phyloP scores from a whole-genome alignment of 2,888 invertebrate genomes.

The Lochmaea capreae region DNA sequence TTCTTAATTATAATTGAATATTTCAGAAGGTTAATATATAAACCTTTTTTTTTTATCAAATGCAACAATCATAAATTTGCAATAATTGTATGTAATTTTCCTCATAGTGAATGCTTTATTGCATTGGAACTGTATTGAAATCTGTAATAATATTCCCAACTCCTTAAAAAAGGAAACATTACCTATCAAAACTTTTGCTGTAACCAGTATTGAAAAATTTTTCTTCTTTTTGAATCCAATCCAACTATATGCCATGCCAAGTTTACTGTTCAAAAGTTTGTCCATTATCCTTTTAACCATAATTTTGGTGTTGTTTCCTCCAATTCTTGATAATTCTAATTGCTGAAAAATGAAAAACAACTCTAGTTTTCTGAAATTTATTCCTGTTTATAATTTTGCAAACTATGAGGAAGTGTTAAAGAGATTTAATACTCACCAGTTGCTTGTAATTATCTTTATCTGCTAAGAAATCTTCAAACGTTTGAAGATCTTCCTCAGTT shows the following conservation, averaged over 20 bases:
- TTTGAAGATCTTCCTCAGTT: slow-evolving; percentile 20
- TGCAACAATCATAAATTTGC: no score
- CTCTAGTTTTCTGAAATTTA: not conserved
- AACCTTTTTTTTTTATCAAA: no score
- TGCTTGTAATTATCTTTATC: slow-evolving; percentile 19
- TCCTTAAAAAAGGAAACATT: no score
- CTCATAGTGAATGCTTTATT: no score
- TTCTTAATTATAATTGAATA: no score
- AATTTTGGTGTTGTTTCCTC: slow-evolving; percentile 21
- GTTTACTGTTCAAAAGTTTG: slow-evolving; percentile 12
- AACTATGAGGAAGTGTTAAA: not conserved
- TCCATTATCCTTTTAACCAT: slow-evolving; percentile 27
- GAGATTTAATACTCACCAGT: slow-evolving; percentile 15
- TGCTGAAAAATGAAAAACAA: slow-evolving; percentile 16
- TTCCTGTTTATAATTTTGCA: not conserved
- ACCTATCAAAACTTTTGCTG: no score
- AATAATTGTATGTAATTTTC: no score
- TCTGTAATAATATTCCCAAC: not conserved
- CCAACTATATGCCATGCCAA: slow-evolving; percentile 23
- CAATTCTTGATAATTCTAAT: slow-evolving; percentile 20
- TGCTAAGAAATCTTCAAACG: slow-evolving; percentile 14
- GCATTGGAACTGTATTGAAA: no score
- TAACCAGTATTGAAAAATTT: no score
- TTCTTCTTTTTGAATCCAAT: no score
- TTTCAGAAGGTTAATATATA: no score